Conservation (phyloP, 2,113 vertebrate species). For the Anarhynchus alexandrinus region DNA sequence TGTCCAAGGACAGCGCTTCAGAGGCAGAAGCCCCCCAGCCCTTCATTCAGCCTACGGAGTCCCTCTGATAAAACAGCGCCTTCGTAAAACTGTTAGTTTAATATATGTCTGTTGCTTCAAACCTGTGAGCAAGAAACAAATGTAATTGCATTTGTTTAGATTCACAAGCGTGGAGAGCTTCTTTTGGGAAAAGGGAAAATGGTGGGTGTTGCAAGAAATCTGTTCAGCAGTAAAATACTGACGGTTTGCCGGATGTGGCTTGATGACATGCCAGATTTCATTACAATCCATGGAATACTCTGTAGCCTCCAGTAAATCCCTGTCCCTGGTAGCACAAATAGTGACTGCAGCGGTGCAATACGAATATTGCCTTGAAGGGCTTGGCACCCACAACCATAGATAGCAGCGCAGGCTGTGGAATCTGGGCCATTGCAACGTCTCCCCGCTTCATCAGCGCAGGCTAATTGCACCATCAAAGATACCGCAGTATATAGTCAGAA, state of each 20-base stretch:
- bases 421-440: constrained; percentile 1
- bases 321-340: constrained; percentile 15
- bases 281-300: constrained; percentile 26
- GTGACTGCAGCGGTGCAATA: not conserved
- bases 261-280: constrained; percentile 56
- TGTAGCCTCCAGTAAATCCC: constrained; percentile 55
- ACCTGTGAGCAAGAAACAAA: not conserved
- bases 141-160: constrained; percentile 19
- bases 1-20: not conserved
- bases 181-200: constrained; percentile 43
- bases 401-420: not conserved
- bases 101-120: constrained; percentile 5
- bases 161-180: not conserved
- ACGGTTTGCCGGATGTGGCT: constrained; percentile 41
- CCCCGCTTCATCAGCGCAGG: not conserved
- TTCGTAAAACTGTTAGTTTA: not conserved
- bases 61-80: not conserved
- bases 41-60: not conserved
- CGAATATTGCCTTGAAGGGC: not conserved
- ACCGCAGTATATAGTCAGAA: not conserved
- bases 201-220: constrained; percentile 51
- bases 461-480: constrained; percentile 3
- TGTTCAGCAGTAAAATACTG: constrained; percentile 54
- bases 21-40: accelerated
- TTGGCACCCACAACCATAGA: not conserved